phyloP scores from a whole-genome alignment of 2,888 invertebrate species.

The Tiliacea aurago region DNA sequence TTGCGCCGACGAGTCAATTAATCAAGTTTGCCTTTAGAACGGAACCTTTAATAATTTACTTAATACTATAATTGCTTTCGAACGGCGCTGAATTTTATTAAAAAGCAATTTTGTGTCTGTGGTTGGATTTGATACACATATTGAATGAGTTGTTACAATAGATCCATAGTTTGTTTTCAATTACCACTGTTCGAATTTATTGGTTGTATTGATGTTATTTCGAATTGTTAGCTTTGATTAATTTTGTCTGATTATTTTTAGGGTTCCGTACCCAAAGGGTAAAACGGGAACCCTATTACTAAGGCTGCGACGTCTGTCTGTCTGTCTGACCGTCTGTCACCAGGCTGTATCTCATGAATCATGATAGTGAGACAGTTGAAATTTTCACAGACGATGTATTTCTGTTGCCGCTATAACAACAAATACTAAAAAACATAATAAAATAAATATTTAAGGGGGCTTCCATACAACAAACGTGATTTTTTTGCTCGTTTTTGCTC shows the following conservation, averaged over 20 bases:
- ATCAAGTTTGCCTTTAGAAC: conserved; percentile 67
- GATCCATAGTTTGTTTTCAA: conserved; percentile 38
- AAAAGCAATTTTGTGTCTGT: conserved; percentile 54
- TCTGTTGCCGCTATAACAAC: too few species aligned
- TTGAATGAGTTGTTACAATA: conserved; percentile 50
- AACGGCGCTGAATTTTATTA: conserved; percentile 62
- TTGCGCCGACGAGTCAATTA: conserved; percentile 67
- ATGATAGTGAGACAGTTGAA: too few species aligned
- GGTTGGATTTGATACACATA: conserved; percentile 48
- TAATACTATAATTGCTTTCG: conserved; percentile 71
- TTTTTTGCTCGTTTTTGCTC: too few species aligned
- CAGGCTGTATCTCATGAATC: too few species aligned
- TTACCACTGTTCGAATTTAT: conserved; percentile 25
- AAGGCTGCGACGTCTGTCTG: too few species aligned
- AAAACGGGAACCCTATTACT: too few species aligned
- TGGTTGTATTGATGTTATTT: conserved; percentile 34
- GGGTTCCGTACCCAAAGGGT: too few species aligned
- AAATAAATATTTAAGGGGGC: too few species aligned
- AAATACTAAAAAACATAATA: too few species aligned
- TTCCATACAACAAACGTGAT: too few species aligned
- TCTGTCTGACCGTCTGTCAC: too few species aligned
- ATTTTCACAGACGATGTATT: too few species aligned
- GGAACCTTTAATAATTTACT: conserved; percentile 72
- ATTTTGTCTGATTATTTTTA: conserved; percentile 21
- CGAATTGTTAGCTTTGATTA: conserved; percentile 21